phyloP scores from a whole-genome alignment of 2,113 vertebrate genomes.

The Bubo scandiacus region DNA sequence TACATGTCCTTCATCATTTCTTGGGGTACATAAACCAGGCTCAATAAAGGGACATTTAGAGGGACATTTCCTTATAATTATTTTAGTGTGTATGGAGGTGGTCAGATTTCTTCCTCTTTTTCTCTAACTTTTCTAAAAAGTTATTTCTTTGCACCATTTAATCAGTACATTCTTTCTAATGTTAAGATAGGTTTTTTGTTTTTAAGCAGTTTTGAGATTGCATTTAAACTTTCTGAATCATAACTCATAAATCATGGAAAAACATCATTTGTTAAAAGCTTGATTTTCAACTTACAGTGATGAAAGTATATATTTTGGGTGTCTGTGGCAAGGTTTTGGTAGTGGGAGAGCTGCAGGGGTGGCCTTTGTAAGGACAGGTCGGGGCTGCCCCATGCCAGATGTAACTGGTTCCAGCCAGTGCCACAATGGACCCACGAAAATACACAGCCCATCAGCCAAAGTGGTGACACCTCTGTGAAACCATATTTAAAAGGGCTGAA shows the following conservation, averaged over 20 bases:
- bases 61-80: background rate
- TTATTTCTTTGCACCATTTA: background rate
- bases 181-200: background rate
- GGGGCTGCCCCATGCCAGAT: background rate
- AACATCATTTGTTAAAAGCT: background rate
- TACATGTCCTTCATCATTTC: background rate
- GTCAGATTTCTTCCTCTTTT: background rate
- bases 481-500: background rate
- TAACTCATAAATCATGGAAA: background rate
- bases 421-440: fast-evolving
- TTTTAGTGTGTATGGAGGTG: background rate
- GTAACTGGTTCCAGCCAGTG: background rate
- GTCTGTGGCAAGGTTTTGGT: background rate
- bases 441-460: background rate
- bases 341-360: background rate
- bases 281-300: background rate
- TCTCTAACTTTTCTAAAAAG: background rate
- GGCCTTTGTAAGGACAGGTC: background rate
- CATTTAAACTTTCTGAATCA: background rate
- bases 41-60: background rate
- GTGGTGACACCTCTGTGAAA: background rate
- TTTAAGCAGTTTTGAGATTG: background rate
- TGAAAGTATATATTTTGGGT: background rate
- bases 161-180: background rate
- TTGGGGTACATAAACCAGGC: background rate